phyloP scores from a whole-genome alignment of 2,888 invertebrate species.

The Meloe dianella region DNA sequence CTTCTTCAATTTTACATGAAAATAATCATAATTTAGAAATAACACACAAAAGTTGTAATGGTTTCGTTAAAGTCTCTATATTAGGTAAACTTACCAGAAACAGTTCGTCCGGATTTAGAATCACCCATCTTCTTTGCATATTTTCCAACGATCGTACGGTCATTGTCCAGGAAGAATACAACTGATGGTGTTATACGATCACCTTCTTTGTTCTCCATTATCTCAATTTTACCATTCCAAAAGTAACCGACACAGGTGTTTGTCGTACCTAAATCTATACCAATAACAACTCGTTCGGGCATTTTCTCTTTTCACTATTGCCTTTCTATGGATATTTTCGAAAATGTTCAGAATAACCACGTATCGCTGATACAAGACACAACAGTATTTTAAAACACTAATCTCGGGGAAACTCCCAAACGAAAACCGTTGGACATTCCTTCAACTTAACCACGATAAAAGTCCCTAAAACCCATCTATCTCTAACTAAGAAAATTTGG shows the following conservation, averaged over 20 bases:
- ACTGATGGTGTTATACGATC: constrained; percentile 18
- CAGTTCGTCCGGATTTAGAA: not conserved
- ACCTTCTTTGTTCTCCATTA: constrained; percentile 16
- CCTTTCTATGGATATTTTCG: too few relatives aligned
- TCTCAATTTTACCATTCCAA: constrained; percentile 9
- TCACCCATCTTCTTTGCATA: constrained; percentile 13
- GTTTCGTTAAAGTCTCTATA: not conserved
- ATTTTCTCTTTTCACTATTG: not conserved
- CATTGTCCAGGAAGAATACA: not conserved
- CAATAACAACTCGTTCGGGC: constrained; percentile 2
- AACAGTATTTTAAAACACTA: too few relatives aligned
- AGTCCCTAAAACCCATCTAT: too few relatives aligned
- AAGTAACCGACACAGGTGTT: constrained; percentile 18
- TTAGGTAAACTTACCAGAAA: constrained; percentile 16
- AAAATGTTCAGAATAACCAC: too few relatives aligned
- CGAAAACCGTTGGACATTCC: too few relatives aligned
- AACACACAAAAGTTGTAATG: not conserved
- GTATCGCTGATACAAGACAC: too few relatives aligned
- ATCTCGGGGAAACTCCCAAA: too few relatives aligned
- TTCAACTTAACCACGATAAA: too few relatives aligned
- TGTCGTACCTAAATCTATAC: constrained; percentile 25
- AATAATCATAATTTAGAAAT: not conserved
- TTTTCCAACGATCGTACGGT: constrained; percentile 12
- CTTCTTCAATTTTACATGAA: not conserved
- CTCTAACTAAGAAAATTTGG: too few relatives aligned